A percentile compares a stretch with the other conserved stretches of the same genome.
These are phyloP conservation scores for Platypus cylindrus DNA, from an alignment of 2,888 invertebrate species.

Conservation along the genomic window DNA sequence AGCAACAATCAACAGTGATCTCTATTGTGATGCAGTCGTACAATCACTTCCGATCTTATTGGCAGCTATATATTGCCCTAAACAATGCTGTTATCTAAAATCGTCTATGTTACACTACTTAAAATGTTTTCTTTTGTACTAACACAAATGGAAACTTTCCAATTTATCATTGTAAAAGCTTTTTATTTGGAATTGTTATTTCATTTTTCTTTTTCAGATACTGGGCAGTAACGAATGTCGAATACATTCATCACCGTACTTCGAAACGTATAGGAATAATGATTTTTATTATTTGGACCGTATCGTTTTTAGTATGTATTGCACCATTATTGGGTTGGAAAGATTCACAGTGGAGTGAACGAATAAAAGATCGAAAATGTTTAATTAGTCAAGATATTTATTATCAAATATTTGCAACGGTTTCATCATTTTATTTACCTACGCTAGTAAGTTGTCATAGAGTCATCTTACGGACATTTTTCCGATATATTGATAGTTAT, in stretches of 20 bases:
- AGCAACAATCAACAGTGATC: too few relatives aligned
- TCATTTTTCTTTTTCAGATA: constrained; percentile 45
- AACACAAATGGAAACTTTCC: too few relatives aligned
- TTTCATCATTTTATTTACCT: constrained; percentile 84
- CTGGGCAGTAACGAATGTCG: constrained; percentile 85
- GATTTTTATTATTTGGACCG: constrained; percentile 74
- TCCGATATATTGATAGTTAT: not conserved
- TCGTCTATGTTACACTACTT: too few relatives aligned
- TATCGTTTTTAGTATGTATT: constrained; percentile 72
- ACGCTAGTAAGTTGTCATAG: constrained; percentile 37
- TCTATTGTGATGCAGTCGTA: too few relatives aligned
- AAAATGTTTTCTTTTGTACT: too few relatives aligned
- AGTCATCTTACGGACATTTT: not conserved
- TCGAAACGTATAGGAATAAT: constrained; percentile 63
- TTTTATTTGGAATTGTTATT: too few relatives aligned
- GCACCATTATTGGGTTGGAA: constrained; percentile 83
- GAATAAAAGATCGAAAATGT: constrained; percentile 54
- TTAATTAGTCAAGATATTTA: constrained; percentile 76
- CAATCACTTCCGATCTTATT: too few relatives aligned
- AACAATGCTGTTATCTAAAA: too few relatives aligned
- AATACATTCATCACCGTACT: constrained; percentile 76
- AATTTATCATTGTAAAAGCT: too few relatives aligned
- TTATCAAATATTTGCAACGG: constrained; percentile 80
- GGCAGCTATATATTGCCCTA: too few relatives aligned
- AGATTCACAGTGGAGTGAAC: constrained; percentile 45